A percentile compares a stretch with the other conserved stretches of the same genome.
Conservation (phyloP, 2,888 invertebrate species). For the Helleia helle region DNA sequence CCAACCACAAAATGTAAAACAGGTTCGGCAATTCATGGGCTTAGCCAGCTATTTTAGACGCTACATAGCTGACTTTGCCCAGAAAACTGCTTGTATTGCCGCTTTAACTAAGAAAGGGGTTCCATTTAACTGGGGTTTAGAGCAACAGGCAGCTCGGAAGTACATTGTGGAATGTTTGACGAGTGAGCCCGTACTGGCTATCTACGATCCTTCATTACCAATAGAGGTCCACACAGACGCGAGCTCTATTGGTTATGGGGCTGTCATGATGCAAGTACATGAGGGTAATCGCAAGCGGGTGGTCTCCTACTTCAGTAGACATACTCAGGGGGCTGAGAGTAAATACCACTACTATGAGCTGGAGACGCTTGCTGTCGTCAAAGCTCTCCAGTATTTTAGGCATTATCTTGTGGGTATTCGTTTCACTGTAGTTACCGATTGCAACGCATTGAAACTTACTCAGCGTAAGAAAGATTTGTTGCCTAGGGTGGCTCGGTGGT, state of each 20-base stretch:
- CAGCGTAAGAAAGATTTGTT: no score
- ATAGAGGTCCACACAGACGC: no score
- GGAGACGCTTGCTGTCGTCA: no score
- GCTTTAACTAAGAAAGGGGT: slow-evolving; percentile 12
- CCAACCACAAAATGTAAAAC: slow-evolving; percentile 12
- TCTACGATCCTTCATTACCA: no score
- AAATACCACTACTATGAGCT: no score
- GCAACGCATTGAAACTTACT: slow-evolving; percentile 26
- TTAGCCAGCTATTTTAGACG: slow-evolving; percentile 20
- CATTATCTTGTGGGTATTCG: slow-evolving; percentile 20
- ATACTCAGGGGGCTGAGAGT: no score
- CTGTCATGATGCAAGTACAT: no score
- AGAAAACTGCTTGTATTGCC: slow-evolving; percentile 14
- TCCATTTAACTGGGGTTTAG: slow-evolving; percentile 13
- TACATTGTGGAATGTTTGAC: slow-evolving; percentile 14
- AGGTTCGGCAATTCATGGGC: no score
- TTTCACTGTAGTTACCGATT: slow-evolving; percentile 28
- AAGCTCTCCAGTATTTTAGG: slow-evolving; percentile 20
- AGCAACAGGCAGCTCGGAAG: slow-evolving; percentile 14
- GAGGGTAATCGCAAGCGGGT: no score
- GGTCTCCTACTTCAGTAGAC: no score
- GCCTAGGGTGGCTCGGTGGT: slow-evolving; percentile 32
- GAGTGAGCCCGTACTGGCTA: slow-evolving; percentile 15
- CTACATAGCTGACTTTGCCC: slow-evolving; percentile 16
- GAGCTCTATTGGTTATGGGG: no score